Evolutionary conservation across 2,113 vertebrate genomes (phyloP).

Genomic region (Amazona vittata): DNA sequence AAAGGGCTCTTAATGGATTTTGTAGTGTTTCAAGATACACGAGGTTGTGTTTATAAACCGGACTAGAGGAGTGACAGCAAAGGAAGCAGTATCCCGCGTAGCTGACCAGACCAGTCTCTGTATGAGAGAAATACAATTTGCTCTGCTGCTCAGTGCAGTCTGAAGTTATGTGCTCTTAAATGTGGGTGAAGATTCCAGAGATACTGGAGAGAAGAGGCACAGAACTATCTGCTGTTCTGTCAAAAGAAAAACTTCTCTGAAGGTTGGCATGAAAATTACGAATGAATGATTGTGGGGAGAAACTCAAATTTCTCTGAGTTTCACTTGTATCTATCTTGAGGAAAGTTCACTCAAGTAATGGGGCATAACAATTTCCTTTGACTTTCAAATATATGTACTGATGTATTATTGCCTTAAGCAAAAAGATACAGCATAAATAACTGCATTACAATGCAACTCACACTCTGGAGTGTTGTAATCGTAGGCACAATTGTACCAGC

Average conservation of each 20-base stretch:
- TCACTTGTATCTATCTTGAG: not conserved
- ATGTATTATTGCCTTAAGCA: slow-evolving; percentile 17
- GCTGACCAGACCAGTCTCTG: not conserved
- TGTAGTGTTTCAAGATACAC: not conserved
- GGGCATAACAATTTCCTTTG: not conserved
- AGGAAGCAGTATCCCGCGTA: not conserved
- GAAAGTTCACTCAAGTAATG: not conserved
- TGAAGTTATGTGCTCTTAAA: not conserved
- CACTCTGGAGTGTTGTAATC: slow-evolving; percentile 31
- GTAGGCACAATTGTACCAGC: slow-evolving; percentile 57
- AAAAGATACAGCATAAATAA: slow-evolving; percentile 37
- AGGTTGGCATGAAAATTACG: not conserved
- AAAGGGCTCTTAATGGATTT: not conserved
- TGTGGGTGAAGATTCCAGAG: not conserved
- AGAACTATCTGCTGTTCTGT: not conserved
- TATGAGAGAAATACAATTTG: not conserved
- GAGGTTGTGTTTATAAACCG: not conserved
- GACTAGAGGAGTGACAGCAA: not conserved
- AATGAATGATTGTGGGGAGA: not conserved
- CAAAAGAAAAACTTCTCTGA: not conserved
- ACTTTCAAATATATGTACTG: not conserved
- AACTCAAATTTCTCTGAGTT: not conserved
- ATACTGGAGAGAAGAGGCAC: not conserved
- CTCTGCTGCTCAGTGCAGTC: not conserved
- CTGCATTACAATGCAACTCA: slow-evolving; percentile 56